Base-by-base conservation (phyloP, 2,113 vertebrate genomes). In the Rostratula benghalensis region DNA sequence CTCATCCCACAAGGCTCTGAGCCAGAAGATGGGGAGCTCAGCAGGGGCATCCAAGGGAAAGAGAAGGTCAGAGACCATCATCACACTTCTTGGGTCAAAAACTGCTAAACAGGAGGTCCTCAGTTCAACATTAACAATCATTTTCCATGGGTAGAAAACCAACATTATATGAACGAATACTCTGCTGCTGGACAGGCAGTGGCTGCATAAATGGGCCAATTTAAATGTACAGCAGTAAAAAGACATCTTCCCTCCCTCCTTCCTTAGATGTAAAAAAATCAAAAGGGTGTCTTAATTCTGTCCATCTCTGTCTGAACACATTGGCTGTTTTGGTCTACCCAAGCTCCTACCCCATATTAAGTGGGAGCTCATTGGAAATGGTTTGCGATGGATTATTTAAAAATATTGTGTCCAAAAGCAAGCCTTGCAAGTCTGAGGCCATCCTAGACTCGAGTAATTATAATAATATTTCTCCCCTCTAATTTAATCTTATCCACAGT, bases 381-480 rank as follows among this genome's bases (percentile, higher is more conserved):
- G 33, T 64, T 88, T 92, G 50, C 30, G 41, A 63, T 0, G 3
- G 27, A 14, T 25, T 33, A 35, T 67, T 94, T 39, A 24, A 95
- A 92, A 63, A 59, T 33, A 43, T 15, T 75, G 81, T 83, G 86
- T 59, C 64, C 50, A 64, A 84, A 93, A 94, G 31, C 15, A 84
- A 75, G 68, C 13, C 21, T 43, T 75, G 28, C 31, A 48, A 78
- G 43, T 78, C 46, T 77, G 50, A 77, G 46, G 37, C 46, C 75
- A 25, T 81, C 80, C 73, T 69, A 51, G 45, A 35, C 63, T 65
- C 1, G 0, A 59, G 16, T 51, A 75, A 35, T 89, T 68, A 31
- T 18, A 65, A 41, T 37, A 41, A 46, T 21, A 18, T 68, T 91
- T 87, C 33, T 80, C 27, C 37, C 30, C 39, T 92, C 69, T 75